A percentile compares a stretch with the other conserved stretches of the same genome.
These are phyloP conservation scores for Varanus salvator DNA, from an alignment of 2,113 vertebrate genomes.

Conservation along the genomic window DNA sequence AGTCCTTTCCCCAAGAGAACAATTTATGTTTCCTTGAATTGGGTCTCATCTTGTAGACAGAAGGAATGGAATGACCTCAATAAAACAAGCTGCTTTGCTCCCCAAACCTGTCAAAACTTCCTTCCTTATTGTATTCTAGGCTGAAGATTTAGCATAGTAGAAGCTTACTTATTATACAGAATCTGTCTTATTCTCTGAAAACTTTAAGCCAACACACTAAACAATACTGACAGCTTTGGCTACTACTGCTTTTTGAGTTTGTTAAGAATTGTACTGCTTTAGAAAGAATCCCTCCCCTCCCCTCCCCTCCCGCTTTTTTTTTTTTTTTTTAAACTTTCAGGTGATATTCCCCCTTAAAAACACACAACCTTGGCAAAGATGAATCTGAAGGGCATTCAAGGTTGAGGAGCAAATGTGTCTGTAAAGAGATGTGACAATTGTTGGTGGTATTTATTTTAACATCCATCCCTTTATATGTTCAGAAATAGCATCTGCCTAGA, in stretches of 20 bases:
- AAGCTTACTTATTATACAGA: slow-evolving; percentile 17
- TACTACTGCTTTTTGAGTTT: background rate
- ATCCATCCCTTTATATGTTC: slow-evolving; percentile 20
- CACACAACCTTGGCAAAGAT: background rate
- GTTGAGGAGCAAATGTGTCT: background rate
- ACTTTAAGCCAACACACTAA: background rate
- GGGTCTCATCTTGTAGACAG: slow-evolving; percentile 15
- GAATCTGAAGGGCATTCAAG: background rate
- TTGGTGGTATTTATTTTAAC: slow-evolving; percentile 33
- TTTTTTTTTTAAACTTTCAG: background rate
- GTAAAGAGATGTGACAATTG: background rate
- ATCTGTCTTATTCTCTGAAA: background rate
- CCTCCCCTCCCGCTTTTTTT: background rate
- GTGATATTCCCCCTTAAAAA: background rate
- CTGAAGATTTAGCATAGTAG: background rate
- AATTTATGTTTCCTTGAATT: slow-evolving; percentile 21
- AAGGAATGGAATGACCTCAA: slow-evolving; percentile 10
- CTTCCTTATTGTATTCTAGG: slow-evolving; percentile 26
- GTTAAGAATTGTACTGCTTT: background rate
- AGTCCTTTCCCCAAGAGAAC: slow-evolving; percentile 16
- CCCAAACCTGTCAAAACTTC: background rate
- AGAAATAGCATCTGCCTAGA: slow-evolving; percentile 51
- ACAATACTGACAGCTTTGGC: background rate
- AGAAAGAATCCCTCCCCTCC: background rate
- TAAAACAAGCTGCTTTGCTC: background rate